Conservation (phyloP, 2,797 vertebrate species). For the Tokudaia muenninki region DNA sequence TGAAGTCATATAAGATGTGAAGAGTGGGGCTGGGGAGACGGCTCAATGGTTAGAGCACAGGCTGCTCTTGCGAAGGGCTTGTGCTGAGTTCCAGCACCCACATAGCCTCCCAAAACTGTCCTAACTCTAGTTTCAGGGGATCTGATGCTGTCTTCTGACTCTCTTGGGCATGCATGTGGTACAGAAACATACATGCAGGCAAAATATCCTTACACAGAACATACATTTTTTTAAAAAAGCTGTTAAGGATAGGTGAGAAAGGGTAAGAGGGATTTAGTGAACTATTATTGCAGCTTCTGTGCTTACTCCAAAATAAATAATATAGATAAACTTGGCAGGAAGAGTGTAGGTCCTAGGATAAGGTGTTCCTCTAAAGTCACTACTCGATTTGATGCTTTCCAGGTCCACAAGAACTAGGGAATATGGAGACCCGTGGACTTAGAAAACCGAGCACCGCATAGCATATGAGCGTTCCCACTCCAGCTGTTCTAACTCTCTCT, state of each 20-base stretch:
- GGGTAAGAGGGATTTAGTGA: not conserved
- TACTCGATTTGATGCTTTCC: not conserved
- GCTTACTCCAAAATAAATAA: constrained; percentile 17
- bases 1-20: not conserved
- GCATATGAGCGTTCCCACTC: not conserved
- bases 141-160: not conserved
- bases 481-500: not conserved
- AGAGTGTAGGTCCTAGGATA: not conserved
- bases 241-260: not conserved
- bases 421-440: not conserved
- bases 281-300: not conserved
- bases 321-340: not conserved
- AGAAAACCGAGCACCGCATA: not conserved
- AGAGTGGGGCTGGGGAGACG: not conserved
- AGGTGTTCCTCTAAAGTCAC: not conserved
- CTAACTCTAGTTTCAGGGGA: not conserved
- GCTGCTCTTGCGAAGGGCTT: not conserved
- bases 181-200: not conserved
- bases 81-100: not conserved
- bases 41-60: not conserved
- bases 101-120: not conserved
- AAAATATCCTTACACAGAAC: not conserved
- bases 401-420: not conserved
- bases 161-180: not conserved
- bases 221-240: not conserved